phyloP scores from a whole-genome alignment of 2,113 vertebrate species.

The Peromyscus californicus region DNA sequence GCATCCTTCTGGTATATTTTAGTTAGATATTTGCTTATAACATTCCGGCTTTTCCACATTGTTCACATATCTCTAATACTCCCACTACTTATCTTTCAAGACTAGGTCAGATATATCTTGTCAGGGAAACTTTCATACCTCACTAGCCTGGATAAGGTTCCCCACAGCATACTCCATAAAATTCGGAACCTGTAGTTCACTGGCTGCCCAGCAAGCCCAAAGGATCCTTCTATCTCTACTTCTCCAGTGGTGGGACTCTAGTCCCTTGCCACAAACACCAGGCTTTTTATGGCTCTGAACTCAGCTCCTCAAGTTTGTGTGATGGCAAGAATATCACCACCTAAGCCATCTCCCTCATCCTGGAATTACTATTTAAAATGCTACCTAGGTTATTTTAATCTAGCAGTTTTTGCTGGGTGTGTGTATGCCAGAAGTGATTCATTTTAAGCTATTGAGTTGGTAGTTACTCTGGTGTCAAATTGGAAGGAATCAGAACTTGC shows the following conservation, averaged over 20 bases:
- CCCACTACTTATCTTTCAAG: neutral
- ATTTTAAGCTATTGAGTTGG: slow-evolving; percentile 37
- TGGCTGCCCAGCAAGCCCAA: neutral
- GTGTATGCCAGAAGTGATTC: neutral
- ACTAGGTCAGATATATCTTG: neutral
- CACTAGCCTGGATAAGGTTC: neutral
- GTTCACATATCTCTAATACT: neutral
- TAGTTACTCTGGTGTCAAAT: slow-evolving; percentile 49
- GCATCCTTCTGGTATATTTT: neutral
- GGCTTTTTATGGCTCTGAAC: neutral
- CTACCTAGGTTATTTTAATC: slow-evolving; percentile 4
- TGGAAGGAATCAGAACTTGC: slow-evolving; percentile 33
- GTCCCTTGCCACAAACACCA: neutral
- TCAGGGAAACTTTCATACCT: neutral
- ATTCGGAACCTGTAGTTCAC: neutral
- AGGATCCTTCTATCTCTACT: neutral
- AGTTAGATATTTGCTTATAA: neutral
- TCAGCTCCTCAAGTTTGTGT: neutral
- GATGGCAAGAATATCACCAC: neutral
- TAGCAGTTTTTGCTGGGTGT: neutral
- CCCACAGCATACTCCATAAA: neutral
- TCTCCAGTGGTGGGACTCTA: too few relatives aligned
- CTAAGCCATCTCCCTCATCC: neutral
- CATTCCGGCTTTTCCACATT: neutral
- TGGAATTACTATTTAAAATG: neutral